phyloP scores from a whole-genome alignment of 2,113 vertebrate genomes.

The Nestor notabilis region DNA sequence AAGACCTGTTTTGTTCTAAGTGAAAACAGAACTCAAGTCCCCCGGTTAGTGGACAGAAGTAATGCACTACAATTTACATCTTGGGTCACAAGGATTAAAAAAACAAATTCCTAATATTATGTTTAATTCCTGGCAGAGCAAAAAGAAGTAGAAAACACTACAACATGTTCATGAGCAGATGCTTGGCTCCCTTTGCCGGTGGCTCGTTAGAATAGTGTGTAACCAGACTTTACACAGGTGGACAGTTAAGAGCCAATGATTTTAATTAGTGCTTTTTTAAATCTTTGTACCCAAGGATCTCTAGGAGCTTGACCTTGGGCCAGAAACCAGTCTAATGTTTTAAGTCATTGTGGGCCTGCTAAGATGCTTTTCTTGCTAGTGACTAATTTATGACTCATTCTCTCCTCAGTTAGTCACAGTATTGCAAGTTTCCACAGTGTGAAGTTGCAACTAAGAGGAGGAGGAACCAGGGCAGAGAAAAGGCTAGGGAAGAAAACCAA shows the following conservation, averaged over 20 bases:
- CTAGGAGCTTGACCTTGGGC: background rate
- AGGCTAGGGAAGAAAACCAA: background rate
- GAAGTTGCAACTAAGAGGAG: background rate
- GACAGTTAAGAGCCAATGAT: background rate
- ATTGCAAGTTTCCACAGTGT: background rate
- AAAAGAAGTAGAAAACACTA: background rate
- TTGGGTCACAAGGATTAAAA: background rate
- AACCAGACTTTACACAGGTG: background rate
- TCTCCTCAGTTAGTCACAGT: background rate
- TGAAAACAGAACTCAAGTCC: background rate
- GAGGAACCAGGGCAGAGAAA: background rate
- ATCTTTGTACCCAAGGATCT: background rate
- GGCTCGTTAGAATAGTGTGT: background rate
- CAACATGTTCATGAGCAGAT: background rate
- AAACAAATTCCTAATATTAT: background rate
- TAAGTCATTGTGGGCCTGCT: background rate
- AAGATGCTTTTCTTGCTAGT: slow-evolving; percentile 9
- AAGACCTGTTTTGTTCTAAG: background rate
- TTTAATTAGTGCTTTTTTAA: background rate
- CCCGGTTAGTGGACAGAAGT: background rate
- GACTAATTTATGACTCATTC: slow-evolving; percentile 45
- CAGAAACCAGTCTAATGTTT: background rate
- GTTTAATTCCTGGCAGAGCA: background rate
- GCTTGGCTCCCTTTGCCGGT: background rate
- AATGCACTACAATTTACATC: background rate